Evolutionary conservation across 2,888 invertebrate genomes (phyloP), one percentile per base, ranked within the genome.

Genomic region (Rhingia rostrata): DNA sequence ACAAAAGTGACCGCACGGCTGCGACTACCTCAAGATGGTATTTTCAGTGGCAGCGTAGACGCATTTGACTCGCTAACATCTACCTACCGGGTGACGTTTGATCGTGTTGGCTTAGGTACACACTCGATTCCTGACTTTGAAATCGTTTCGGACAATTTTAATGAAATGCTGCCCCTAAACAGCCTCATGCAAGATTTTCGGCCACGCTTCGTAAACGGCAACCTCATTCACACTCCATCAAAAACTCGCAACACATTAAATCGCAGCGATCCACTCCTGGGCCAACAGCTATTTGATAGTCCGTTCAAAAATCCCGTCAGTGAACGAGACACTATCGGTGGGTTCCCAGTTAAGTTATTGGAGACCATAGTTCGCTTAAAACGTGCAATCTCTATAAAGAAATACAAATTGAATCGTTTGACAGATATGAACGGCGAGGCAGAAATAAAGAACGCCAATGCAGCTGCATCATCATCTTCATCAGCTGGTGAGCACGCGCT

Each of bases 51-150:
- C 6, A 95, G 95, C 53, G 97, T 99, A 86, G 98, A 98, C 92
- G 99, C 98, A 41, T 96, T 99, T 30, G 98, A 99, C 89, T 97
- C 98, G 4, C 95, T 97, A 4, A 97, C 97, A 89, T 97, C 97
- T 88, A 97, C 97, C 6, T 99, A 99, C 91, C 93, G 99, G 88
- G 97, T 99, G 87, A 96, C 97, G 1, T 99, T 99, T 92, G 98
- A 98, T 91, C 93, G 98, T 64, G 94, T 95, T 51, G 98, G 97
- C 53, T 93, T 99, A 47, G 98, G 98, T 0, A 98, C 98, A 4
- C 97, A 98, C 92, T 97, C 98, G 67, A 97, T 99, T 83, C 98
- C 98, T 30, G 99, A 99, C 92, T 98, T 95, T 92, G 99, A 99
- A 94, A 98, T 99, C 85, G 93, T 98, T 90, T 97, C 97, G 2